Evolutionary conservation across 2,113 vertebrate species (phyloP), one percentile per base, ranked within the genome.

Genomic region (Cyanoliseus patagonus): DNA sequence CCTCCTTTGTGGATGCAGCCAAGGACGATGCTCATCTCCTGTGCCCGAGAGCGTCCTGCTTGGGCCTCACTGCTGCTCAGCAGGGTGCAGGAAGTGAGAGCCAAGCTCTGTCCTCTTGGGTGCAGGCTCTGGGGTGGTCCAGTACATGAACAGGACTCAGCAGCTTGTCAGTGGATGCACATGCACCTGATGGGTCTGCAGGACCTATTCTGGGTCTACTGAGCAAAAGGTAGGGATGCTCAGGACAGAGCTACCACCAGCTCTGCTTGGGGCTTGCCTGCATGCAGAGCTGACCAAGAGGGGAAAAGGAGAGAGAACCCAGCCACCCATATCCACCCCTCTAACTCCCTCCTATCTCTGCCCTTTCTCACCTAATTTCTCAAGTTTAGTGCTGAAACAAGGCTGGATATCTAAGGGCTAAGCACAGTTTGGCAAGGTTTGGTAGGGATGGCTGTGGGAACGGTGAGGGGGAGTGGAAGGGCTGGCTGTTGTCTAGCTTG

Each of bases 361-460:
- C 25, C 68, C 30, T 72, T 51, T 92, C 63, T 73, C 31, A 24
- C 74, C 47, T 10, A 8, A 23, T 75, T 91, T 78, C 88, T 59
- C 52, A 69, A 30, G 62, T 24, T 22, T 1, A 5, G 31, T 46
- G 69, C 19, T 79, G 83, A 81, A 86, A 59, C 0, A 3, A 52
- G 47, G 47, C 52, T 82, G 80, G 61, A 44, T 92, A 79, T 61
- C 2, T 9, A 61, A 55, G 23, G 51, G 35, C 77, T 61, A 25
- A 62, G 63, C 19, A 9, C 7, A 88, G 53, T 90, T 88, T 1
- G 0, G 61, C 1, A 1, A 59, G 61, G 30, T 49, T 88, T 33
- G 27, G 37, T 72, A 70, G 63, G 59, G 85, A 53, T 76, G 74
- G 17, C 86, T 94, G 76, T 89, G 88, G 86, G 88, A 93, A 92